Conservation (phyloP, 2,113 vertebrate genomes). For the Tachysurus vachellii region DNA sequence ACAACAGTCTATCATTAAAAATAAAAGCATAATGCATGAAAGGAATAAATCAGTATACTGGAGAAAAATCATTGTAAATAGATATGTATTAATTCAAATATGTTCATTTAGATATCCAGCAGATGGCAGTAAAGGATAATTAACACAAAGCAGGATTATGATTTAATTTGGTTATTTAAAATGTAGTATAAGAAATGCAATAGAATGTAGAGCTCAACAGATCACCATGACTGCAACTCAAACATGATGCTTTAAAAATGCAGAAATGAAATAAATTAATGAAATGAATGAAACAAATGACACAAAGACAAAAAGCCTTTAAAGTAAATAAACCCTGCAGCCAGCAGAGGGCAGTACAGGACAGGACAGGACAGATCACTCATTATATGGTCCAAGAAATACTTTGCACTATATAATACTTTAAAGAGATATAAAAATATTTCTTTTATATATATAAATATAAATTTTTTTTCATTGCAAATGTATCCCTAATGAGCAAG, state of each 20-base stretch:
- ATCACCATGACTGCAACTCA: background rate
- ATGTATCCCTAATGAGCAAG: background rate
- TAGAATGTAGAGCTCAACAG: background rate
- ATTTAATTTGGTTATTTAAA: too few relatives aligned
- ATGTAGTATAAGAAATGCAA: background rate
- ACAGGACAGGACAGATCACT: too few relatives aligned
- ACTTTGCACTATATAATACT: background rate
- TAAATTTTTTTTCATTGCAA: too few relatives aligned
- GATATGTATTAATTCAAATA: background rate
- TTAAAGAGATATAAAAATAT: background rate
- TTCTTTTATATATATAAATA: too few relatives aligned
- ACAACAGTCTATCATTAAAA: background rate
- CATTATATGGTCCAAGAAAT: background rate
- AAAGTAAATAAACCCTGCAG: background rate
- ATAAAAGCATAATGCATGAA: background rate
- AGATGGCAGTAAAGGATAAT: constrained; percentile 36
- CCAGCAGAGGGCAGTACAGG: constrained; percentile 1
- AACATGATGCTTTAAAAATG: background rate
- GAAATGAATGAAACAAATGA: background rate
- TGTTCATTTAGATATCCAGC: constrained; percentile 11
- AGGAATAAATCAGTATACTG: background rate
- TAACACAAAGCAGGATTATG: background rate
- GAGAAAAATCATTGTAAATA: background rate
- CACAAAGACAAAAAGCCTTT: background rate
- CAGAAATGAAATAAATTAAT: background rate